Conservation (phyloP, 2,113 vertebrate genomes). For the Forbesichthys agassizii region DNA sequence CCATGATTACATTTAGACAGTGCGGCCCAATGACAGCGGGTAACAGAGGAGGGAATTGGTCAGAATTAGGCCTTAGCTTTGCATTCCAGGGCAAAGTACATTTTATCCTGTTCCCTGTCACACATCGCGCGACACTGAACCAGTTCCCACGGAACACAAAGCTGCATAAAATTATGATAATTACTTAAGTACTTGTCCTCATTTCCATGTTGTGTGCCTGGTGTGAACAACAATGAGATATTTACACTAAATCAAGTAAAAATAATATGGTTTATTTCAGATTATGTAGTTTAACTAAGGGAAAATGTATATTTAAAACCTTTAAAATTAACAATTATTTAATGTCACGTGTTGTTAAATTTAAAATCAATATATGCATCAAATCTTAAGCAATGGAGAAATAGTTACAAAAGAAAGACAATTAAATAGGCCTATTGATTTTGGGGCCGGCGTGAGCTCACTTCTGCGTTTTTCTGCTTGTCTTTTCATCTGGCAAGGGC, state of each 20-base stretch:
- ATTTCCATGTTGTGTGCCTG: conserved; percentile 67
- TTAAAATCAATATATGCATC: conserved; percentile 56
- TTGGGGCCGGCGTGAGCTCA: conserved; percentile 69
- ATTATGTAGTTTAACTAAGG: neutral
- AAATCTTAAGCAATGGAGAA: conserved; percentile 50
- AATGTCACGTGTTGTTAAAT: conserved; percentile 12
- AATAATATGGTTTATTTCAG: conserved; percentile 36
- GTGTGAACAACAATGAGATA: conserved; percentile 42
- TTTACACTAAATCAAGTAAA: conserved; percentile 54
- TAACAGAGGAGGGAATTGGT: conserved; percentile 38
- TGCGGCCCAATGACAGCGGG: conserved; percentile 31
- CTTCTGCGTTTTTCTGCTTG: conserved; percentile 72
- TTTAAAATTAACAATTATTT: conserved; percentile 1
- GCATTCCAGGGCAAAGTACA: conserved; percentile 77
- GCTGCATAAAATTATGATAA: conserved; percentile 80
- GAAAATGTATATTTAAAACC: neutral
- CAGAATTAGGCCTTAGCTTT: conserved; percentile 68
- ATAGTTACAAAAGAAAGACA: conserved; percentile 62
- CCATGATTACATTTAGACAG: conserved; percentile 42
- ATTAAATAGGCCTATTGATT: conserved; percentile 72
- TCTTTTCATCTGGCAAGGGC: conserved; percentile 77
- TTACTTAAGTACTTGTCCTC: conserved; percentile 77
- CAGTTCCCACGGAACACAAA: conserved; percentile 77
- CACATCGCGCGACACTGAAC: conserved; percentile 69
- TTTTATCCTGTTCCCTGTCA: conserved; percentile 69